Base-by-base conservation (phyloP, 2,797 vertebrate species). In the Pangasius krempfi region DNA sequence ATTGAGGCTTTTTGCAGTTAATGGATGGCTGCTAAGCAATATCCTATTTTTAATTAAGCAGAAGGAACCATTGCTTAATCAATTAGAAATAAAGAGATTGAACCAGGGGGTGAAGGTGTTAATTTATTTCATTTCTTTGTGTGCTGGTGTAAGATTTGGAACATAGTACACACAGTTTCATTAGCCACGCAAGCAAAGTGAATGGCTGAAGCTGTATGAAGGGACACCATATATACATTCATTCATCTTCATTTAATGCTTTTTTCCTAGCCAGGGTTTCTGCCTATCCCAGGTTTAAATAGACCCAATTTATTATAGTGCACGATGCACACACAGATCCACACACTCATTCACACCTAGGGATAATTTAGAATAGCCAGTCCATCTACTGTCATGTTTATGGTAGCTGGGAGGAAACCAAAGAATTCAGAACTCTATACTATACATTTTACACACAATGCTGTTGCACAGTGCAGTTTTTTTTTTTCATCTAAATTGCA, bases 11-110 rank as follows among this genome's bases (percentile, higher is more conserved):
- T 88, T 83, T 73, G 52, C 79, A 54, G 79, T 88, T 90, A 78
- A 40, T 84, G 81, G 78, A 88, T 85, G 78, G 79, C 73, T 90
- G 82, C 72, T 79, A 89, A 58, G 87, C 56, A 87, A 89, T 89
- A 89, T 86, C 27, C 56, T 20, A 22, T 64, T 79, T 88, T 85
- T 64, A 87, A 88, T 68, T 85, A 68, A 89, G 47, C 58, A 66
- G 52, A 92, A 87, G 47, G 44, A 88, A 86, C 54, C 78, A 87
- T n/a, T 88, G 88, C 85, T 90, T 62, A 87, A 86, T 88, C n/a
- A 88, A 58, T 89, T 88, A 70, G 44, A 88, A 87, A 84, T 54
- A 33, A 73, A 47, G 60, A 75, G 70, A 86, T 60, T 82, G 40
- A 68, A 44, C 33, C 27, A 60, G 5, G 13, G 70, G 86, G 80